phyloP scores from a whole-genome alignment of 2,888 invertebrate species.

The Lordiphosa fenestrarum region DNA sequence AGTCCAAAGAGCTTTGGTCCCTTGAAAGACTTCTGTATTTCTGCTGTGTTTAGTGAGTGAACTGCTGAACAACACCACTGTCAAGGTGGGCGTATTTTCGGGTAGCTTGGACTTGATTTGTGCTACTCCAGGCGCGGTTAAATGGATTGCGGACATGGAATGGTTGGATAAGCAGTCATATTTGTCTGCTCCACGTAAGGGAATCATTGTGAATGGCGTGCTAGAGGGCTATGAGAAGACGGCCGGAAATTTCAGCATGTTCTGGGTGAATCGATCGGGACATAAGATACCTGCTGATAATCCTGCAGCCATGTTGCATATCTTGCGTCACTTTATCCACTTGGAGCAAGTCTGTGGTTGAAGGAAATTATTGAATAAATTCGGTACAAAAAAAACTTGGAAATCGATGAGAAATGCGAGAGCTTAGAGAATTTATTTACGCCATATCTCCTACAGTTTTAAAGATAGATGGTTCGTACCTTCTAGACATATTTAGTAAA shows the following conservation, averaged over 20 bases:
- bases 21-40: slow-evolving; percentile 52
- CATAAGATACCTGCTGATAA: slow-evolving; percentile 85
- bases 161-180: slow-evolving; percentile 85
- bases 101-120: slow-evolving; percentile 93
- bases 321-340: slow-evolving; percentile 81
- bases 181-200: slow-evolving; percentile 81
- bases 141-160: slow-evolving; percentile 87
- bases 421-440: too few relatives aligned
- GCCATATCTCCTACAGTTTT: too few relatives aligned
- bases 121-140: slow-evolving; percentile 87
- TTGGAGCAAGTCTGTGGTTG: slow-evolving; percentile 41
- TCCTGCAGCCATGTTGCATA: slow-evolving; percentile 85
- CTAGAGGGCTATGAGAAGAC: slow-evolving; percentile 88
- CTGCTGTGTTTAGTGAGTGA: slow-evolving; percentile 82
- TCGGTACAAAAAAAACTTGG: too few relatives aligned
- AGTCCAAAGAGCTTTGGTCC: not conserved
- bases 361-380: not conserved
- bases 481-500: too few relatives aligned
- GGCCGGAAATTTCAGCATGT: slow-evolving; percentile 80
- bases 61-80: slow-evolving; percentile 85
- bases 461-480: too few relatives aligned
- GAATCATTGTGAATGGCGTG: slow-evolving; percentile 83
- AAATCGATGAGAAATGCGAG: too few relatives aligned
- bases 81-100: slow-evolving; percentile 86
- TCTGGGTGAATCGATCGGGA: slow-evolving; percentile 79